A percentile compares a stretch with the other conserved stretches of the same genome.
These are phyloP conservation scores for Taphrorychus bicolor DNA, from an alignment of 2,888 invertebrate species.

Conservation along the genomic window DNA sequence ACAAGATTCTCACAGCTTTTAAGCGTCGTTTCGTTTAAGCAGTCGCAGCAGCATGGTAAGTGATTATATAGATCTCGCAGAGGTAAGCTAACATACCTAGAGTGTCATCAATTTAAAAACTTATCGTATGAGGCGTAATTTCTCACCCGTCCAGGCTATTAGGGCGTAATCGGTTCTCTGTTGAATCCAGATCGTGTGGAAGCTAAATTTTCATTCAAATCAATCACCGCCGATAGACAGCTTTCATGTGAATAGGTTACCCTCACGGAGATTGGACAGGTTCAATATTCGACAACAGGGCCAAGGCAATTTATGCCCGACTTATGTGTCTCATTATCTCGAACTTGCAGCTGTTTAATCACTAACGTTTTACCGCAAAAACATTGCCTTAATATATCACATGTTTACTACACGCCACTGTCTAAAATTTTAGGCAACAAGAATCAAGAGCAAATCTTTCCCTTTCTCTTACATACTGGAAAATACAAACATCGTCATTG, in stretches of 20 bases:
- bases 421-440: too few relatives aligned
- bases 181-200: slow-evolving; percentile 21
- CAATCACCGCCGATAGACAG: slow-evolving; percentile 34
- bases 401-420: too few relatives aligned
- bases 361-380: too few relatives aligned
- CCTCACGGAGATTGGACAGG: slow-evolving; percentile 26
- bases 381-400: background rate
- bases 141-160: slow-evolving; percentile 12
- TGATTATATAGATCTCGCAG: background rate
- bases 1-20: too few relatives aligned
- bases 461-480: background rate
- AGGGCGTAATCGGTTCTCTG: slow-evolving; percentile 14
- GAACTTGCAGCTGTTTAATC: too few relatives aligned
- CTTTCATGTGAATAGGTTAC: slow-evolving; percentile 29
- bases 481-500: too few relatives aligned
- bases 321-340: background rate
- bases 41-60: background rate
- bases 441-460: too few relatives aligned
- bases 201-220: slow-evolving; percentile 25
- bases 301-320: slow-evolving; percentile 12
- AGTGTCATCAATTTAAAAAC: background rate
- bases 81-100: too few relatives aligned
- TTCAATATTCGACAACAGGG: slow-evolving; percentile 23
- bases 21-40: too few relatives aligned
- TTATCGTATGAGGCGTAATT: slow-evolving; percentile 7